Base-by-base conservation (phyloP, 2,888 invertebrate genomes). In the Diploptera punctata region DNA sequence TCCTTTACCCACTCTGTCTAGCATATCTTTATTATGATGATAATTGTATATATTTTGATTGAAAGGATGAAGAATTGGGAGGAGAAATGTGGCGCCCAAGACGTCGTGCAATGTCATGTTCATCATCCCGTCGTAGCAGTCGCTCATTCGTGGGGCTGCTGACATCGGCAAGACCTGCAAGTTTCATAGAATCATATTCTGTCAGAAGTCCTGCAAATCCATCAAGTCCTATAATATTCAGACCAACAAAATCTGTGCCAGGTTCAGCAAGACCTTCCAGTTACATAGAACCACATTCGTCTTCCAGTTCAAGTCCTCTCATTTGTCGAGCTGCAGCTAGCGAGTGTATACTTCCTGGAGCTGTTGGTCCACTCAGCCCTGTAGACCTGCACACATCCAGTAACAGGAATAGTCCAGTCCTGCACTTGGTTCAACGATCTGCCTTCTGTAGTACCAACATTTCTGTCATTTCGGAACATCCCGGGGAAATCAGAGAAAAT, bases 31-130 rank as follows among this genome's bases (percentile, higher is more conserved):
- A n/a, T n/a, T n/a, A n/a, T n/a, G n/a, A n/a, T n/a, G n/a, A n/a
- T n/a, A n/a, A n/a, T n/a, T n/a, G n/a, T n/a, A n/a, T n/a, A n/a
- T n/a, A n/a, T n/a, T n/a, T n/a, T 33, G 10, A 4, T 47, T 47
- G 24, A 18, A 24, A 81, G 79, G 81, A 81, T 47, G 82, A 81
- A 67, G 82, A 81, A 73, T 77, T 79, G 72, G 81, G 80, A 43
- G 82, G 81, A 1, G 81, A 81, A 72, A 76, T 81, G 47, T 76
- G 81, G 70, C 78, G 80, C 44, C 80, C 81, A 7, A 76, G 80
- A 44, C 78, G 80, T 47, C 57, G 72, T 18, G 72, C 72, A 26
- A 61, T 74, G 67, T 74, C 72, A n/a, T 74, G 74, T 18, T 73
- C 76, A 3, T 71, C 74, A 10, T 71, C 74, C 5, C 72, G 74